Conservation (phyloP, 1,140 invertebrate species). For the Metopolophium dirhodum region DNA sequence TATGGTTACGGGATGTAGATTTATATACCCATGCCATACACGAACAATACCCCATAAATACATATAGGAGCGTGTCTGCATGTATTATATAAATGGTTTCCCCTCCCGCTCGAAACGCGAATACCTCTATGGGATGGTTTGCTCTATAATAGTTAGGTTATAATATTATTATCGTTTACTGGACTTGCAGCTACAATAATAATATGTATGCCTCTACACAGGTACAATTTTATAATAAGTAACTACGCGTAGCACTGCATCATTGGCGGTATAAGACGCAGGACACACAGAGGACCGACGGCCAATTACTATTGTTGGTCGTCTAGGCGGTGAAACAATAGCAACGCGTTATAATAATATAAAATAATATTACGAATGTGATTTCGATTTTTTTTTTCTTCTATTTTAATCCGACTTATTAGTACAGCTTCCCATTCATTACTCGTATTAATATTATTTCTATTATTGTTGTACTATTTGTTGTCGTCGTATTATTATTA, state of each 20-base stretch:
- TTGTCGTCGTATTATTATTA: neutral
- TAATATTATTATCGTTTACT: neutral
- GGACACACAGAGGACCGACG: neutral
- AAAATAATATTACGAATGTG: neutral
- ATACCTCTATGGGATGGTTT: neutral
- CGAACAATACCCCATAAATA: neutral
- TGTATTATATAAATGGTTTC: neutral
- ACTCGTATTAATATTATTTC: constrained; percentile 24
- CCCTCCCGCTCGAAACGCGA: neutral
- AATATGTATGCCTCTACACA: too few relatives aligned
- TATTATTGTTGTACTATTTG: constrained; percentile 14
- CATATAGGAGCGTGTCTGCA: neutral
- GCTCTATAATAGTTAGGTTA: neutral
- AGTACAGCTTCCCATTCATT: neutral
- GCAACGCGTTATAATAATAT: neutral
- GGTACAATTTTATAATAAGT: neutral
- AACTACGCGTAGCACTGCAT: neutral
- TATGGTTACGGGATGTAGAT: neutral
- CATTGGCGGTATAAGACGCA: neutral
- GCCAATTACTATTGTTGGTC: constrained; percentile 45
- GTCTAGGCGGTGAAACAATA: constrained; percentile 26
- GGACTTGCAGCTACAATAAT: neutral
- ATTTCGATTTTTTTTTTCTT: constrained; percentile 22
- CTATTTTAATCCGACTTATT: constrained; percentile 33
- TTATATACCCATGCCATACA: neutral